A percentile compares a stretch with the other conserved stretches of the same genome.
Conservation (phyloP, 2,113 vertebrate species). For the Pipra filicauda region DNA sequence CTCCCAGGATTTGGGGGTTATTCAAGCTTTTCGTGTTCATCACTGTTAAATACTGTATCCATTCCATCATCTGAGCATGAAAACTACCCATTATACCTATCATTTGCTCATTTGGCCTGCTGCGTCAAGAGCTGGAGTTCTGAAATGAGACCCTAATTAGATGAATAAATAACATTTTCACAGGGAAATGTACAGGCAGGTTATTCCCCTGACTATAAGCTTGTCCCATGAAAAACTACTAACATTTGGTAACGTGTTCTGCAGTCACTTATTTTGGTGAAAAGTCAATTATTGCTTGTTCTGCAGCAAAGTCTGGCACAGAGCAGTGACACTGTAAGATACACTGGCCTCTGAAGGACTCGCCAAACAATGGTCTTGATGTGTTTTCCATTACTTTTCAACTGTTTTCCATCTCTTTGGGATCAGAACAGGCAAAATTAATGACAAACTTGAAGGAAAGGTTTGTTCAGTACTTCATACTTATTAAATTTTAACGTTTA, state of each 20-base stretch:
- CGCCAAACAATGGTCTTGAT: neutral
- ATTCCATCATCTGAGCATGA: neutral
- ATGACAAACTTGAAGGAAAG: conserved; percentile 48
- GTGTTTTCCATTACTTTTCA: conserved; percentile 23
- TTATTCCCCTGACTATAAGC: neutral
- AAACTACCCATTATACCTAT: neutral
- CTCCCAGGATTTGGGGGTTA: neutral
- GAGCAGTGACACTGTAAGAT: neutral
- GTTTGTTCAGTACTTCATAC: conserved; percentile 72
- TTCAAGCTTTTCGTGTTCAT: neutral
- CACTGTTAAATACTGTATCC: neutral
- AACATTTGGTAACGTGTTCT: neutral
- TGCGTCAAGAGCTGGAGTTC: neutral
- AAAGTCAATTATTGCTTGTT: neutral
- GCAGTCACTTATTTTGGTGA: neutral
- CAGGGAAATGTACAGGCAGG: neutral
- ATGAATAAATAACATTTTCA: neutral
- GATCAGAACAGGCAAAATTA: conserved; percentile 30
- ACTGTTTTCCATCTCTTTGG: conserved; percentile 2
- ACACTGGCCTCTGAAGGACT: neutral
- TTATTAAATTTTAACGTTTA: conserved; percentile 79
- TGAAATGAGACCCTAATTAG: neutral
- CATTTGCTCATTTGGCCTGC: conserved; percentile 6
- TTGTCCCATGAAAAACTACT: neutral
- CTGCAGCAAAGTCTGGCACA: neutral